Evolutionary conservation across 2,113 vertebrate genomes (phyloP).

Genomic region (Salvelinus fontinalis): DNA sequence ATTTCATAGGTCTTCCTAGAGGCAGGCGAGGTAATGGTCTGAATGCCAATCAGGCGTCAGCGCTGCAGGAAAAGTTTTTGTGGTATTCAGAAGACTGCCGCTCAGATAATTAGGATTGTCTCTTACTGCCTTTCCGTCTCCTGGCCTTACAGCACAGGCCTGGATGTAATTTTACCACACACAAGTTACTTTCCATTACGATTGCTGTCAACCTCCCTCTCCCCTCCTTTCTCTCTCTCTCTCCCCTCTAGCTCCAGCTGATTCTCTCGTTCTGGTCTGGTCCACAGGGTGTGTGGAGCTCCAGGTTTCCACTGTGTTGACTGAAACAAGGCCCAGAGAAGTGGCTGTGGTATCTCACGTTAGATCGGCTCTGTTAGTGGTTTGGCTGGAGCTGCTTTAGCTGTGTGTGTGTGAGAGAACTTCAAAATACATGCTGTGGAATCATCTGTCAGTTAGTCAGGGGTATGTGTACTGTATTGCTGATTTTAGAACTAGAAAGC

Average conservation of each 20-base stretch:
- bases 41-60: too few relatives aligned
- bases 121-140: slow-evolving; percentile 6
- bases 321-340: slow-evolving; percentile 20
- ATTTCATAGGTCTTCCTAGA: too few relatives aligned
- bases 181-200: slow-evolving; percentile 21
- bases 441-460: too few relatives aligned
- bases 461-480: too few relatives aligned
- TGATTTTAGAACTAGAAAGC: too few relatives aligned
- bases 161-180: slow-evolving; percentile 3
- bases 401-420: neutral
- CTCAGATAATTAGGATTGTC: neutral
- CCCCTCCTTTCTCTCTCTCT: neutral
- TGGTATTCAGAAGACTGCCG: too few relatives aligned
- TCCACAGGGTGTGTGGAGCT: slow-evolving; percentile 21
- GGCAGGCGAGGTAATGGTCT: too few relatives aligned
- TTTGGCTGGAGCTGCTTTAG: slow-evolving; percentile 11
- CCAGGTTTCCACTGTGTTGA: slow-evolving; percentile 27
- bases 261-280: slow-evolving; percentile 5
- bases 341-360: slow-evolving; percentile 38
- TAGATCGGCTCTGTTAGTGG: slow-evolving; percentile 30
- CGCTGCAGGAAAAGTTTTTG: too few relatives aligned
- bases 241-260: neutral
- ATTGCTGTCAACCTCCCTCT: slow-evolving; percentile 11
- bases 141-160: too few relatives aligned
- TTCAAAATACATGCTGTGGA: too few relatives aligned